These are phyloP conservation scores for Dromiciops gliroides DNA, from an alignment of 2,113 vertebrate species.

Conservation along the genomic window DNA sequence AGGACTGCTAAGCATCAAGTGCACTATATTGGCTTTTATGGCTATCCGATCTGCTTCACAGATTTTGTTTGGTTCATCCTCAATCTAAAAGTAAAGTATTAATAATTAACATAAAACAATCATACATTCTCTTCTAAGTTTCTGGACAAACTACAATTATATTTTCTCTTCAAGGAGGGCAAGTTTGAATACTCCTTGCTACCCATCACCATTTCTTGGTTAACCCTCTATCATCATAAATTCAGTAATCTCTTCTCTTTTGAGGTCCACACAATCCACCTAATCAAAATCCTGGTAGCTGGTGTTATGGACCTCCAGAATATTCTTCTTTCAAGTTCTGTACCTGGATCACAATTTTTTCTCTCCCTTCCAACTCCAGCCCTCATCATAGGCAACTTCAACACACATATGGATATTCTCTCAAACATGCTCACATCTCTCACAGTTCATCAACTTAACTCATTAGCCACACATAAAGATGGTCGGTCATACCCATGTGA, in stretches of 20 bases:
- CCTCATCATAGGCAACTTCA: neutral
- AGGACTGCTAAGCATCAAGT: slow-evolving; percentile 98
- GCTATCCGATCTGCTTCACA: slow-evolving; percentile 93
- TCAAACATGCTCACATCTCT: neutral
- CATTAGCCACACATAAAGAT: neutral
- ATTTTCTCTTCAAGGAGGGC: neutral
- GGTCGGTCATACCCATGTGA: neutral
- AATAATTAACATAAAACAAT: slow-evolving; percentile 33
- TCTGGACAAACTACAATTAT: neutral
- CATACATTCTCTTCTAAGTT: neutral
- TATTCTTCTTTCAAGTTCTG: neutral
- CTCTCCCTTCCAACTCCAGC: neutral
- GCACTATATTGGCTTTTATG: slow-evolving; percentile 98
- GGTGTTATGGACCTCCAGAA: neutral
- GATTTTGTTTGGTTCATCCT: slow-evolving; percentile 98
- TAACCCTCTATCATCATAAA: neutral
- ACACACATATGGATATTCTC: neutral
- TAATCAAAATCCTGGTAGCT: neutral
- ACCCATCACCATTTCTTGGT: neutral
- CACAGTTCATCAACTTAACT: neutral
- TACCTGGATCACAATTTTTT: neutral
- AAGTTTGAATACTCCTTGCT: neutral
- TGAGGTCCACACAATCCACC: neutral
- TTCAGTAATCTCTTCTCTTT: neutral
- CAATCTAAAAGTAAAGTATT: slow-evolving; percentile 87